Evolutionary conservation across 2,797 vertebrate species (phyloP), one percentile per base, ranked within the genome.

Genomic region (Sebastes minor): DNA sequence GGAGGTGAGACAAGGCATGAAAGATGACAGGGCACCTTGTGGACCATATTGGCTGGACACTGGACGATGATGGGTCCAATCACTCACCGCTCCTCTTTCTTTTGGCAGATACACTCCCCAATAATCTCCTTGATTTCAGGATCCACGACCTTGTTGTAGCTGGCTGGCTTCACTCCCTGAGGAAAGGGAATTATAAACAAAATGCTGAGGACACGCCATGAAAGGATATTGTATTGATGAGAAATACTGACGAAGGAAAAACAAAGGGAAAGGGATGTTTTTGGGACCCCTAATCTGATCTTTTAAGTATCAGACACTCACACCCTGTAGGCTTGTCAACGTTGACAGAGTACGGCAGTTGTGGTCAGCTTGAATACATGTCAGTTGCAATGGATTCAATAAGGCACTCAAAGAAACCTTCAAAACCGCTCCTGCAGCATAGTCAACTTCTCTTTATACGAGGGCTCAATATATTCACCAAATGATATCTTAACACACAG

Each of bases 101-200:
- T 99, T 95, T 99, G 98, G 94, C 98, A 99, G 94, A 99, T 99
- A 60, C 98, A 99, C 89, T 99, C 98, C 7, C 98, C 98, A 86
- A 99, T 99, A 90, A 99, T 99, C 95, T 99, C 98, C 94, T 99
- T 99, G 89, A 99, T 97, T 96, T 99, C 98, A 68, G 98, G 98
- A 93, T 99, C 97, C 25, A 96, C 94, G 86, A 99, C 97, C 93
- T 99, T 99, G 94, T 99, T 97, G 94, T 97, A 99, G 92, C 98
- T 99, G 89, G 97, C 98, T 55, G 98, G 98, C 91, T 99, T 99
- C 93, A 99, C 97, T 88, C 98, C 98, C 98, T 99, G 91, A 52
- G 35, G 83, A 27, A 74, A 89, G 30, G 35, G 82, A 90, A 84
- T 89, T 52, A 71, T 28, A 84, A 87, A 86, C 62, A 79, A 76